Evolutionary conservation across 2,797 vertebrate species (phyloP).

Genomic region (Galago senegalensis): DNA sequence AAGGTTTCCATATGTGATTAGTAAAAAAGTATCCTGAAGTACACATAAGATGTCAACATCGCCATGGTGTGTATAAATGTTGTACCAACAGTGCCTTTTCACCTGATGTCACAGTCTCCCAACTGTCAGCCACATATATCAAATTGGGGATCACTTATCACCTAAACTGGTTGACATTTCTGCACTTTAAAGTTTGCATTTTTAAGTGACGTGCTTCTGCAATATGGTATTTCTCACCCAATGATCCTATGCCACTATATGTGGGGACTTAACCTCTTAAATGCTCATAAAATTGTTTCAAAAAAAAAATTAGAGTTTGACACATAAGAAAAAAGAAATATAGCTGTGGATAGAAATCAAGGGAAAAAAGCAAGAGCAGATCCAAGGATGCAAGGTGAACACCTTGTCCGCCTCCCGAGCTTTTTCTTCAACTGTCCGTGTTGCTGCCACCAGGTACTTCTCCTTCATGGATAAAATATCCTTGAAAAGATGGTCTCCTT

Average conservation of each 20-base stretch:
- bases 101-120: conserved; percentile 57
- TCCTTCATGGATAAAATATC: conserved; percentile 85
- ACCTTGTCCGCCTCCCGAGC: conserved; percentile 86
- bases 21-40: conserved; percentile 4
- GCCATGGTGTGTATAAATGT: background rate
- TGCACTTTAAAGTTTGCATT: conserved; percentile 32
- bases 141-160: background rate
- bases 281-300: conserved; percentile 3
- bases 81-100: conserved; percentile 42
- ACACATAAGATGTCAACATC: background rate
- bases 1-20: conserved; percentile 36
- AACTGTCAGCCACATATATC: conserved; percentile 31
- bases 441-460: conserved; percentile 82
- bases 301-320: background rate
- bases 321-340: conserved; percentile 52
- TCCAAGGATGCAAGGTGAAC: conserved; percentile 86
- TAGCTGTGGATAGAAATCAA: conserved; percentile 77
- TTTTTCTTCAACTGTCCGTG: conserved; percentile 85
- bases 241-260: background rate
- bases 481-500: conserved; percentile 89
- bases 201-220: background rate
- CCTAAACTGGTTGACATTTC: background rate
- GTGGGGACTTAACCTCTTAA: conserved; percentile 35
- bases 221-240: background rate
- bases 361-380: conserved; percentile 75